phyloP scores from a whole-genome alignment of 2,888 invertebrate species.

The Oligia fasciuncula region DNA sequence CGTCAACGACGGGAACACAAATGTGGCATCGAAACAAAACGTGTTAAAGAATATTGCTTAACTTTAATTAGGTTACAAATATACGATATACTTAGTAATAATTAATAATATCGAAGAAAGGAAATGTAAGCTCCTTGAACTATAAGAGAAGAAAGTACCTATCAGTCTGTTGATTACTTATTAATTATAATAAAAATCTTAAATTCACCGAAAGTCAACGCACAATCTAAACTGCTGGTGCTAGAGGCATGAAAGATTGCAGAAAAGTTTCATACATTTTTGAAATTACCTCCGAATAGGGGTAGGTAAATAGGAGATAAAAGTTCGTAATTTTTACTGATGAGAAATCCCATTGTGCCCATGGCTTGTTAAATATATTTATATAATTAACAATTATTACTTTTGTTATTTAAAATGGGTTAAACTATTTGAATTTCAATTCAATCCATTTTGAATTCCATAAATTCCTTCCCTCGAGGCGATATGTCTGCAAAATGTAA shows the following conservation, averaged over 20 bases:
- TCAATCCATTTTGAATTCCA: no score
- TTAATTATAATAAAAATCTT: not conserved
- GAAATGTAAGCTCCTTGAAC: not conserved
- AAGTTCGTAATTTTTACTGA: not conserved
- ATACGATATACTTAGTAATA: not conserved
- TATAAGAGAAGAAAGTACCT: not conserved
- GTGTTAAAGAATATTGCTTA: constrained; percentile 46
- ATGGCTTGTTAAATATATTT: not conserved
- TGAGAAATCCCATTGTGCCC: not conserved
- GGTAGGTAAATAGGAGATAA: not conserved
- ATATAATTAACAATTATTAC: not conserved
- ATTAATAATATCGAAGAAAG: not conserved
- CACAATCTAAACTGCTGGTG: not conserved
- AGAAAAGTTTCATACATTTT: not conserved
- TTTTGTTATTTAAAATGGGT: not conserved
- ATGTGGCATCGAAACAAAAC: constrained; percentile 20
- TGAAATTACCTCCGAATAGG: no score
- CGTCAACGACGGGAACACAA: constrained; percentile 12
- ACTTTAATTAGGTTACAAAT: not conserved
- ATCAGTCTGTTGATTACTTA: not conserved
- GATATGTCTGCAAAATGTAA: not conserved
- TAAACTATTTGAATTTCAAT: no score
- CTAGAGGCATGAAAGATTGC: not conserved
- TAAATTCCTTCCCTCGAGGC: no score
- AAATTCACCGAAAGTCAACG: not conserved